Percentiles rank a stretch among this genome's conserved stretches.
phyloP scores from a whole-genome alignment of 35 echinoderm and acorn worm species.

The Apostichopus parvimensis region DNA sequence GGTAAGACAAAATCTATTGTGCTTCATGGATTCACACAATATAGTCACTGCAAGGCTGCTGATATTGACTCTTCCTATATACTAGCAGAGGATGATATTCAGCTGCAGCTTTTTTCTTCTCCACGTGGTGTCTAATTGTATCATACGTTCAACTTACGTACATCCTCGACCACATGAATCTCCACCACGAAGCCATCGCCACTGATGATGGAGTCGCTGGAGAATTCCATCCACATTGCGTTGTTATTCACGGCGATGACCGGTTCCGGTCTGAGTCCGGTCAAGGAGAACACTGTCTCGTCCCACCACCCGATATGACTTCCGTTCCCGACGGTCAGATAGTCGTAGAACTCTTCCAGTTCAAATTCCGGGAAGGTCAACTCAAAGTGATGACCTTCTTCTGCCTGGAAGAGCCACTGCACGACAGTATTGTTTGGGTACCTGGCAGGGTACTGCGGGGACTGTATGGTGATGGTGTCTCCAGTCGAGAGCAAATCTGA shows the following conservation, averaged over 20 bases:
- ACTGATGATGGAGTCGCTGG: neutral
- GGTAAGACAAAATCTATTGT: too few relatives aligned
- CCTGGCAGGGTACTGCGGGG: neutral
- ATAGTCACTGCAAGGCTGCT: too few relatives aligned
- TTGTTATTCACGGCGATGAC: neutral
- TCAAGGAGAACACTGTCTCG: neutral
- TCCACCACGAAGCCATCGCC: neutral
- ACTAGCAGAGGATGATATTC: too few relatives aligned
- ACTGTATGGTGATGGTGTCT: neutral
- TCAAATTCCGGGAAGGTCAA: slow-evolving; percentile 10
- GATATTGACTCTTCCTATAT: too few relatives aligned
- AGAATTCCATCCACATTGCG: slow-evolving; percentile 20
- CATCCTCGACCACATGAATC: neutral
- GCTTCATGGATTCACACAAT: too few relatives aligned
- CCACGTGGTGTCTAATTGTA: too few relatives aligned
- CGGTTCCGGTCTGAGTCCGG: neutral
- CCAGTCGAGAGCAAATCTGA: neutral
- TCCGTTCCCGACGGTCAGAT: neutral
- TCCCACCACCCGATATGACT: neutral
- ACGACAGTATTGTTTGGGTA: neutral
- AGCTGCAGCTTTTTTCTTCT: too few relatives aligned
- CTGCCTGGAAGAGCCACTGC: neutral
- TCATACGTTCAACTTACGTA: neutral
- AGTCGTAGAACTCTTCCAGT: neutral
- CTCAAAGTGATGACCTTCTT: slow-evolving; percentile 5